Evolutionary conservation across 2,888 invertebrate species (phyloP).

Genomic region (Torymus aiolomorphi): DNA sequence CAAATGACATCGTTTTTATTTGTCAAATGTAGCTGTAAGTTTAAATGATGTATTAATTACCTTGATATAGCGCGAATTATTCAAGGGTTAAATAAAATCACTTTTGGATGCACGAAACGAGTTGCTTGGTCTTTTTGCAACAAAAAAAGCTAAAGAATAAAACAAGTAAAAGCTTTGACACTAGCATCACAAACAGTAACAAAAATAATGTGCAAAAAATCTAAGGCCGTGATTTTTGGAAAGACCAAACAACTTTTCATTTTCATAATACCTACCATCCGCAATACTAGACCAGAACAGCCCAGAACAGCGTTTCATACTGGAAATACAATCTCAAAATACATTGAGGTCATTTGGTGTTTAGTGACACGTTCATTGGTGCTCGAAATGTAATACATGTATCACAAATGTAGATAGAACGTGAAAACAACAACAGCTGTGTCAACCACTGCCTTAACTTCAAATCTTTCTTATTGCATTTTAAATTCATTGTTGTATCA

Average conservation of each 20-base stretch:
- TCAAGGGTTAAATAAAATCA: constrained; percentile 68
- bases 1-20: constrained; percentile 72
- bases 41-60: constrained; percentile 75
- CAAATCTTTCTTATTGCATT: constrained; percentile 73
- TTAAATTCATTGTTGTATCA: constrained; percentile 74
- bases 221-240: constrained; percentile 54
- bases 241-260: constrained; percentile 73
- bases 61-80: constrained; percentile 67
- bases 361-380: constrained; percentile 69
- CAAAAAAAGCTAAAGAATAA: constrained; percentile 28
- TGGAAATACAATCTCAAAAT: constrained; percentile 75
- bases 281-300: constrained; percentile 62
- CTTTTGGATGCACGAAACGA: constrained; percentile 67
- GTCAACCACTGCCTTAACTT: constrained; percentile 72
- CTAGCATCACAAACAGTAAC: background rate
- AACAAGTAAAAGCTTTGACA: constrained; percentile 11
- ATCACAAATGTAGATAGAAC: constrained; percentile 74
- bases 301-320: constrained; percentile 69
- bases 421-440: constrained; percentile 73
- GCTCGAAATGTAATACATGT: constrained; percentile 72
- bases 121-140: constrained; percentile 71
- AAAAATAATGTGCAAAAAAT: constrained; percentile 47
- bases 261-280: constrained; percentile 74
- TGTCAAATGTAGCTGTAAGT: constrained; percentile 75
- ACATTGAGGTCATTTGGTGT: constrained; percentile 72